Base-by-base conservation (phyloP, 2,113 vertebrate genomes). In the Puffinus mauretanicus region DNA sequence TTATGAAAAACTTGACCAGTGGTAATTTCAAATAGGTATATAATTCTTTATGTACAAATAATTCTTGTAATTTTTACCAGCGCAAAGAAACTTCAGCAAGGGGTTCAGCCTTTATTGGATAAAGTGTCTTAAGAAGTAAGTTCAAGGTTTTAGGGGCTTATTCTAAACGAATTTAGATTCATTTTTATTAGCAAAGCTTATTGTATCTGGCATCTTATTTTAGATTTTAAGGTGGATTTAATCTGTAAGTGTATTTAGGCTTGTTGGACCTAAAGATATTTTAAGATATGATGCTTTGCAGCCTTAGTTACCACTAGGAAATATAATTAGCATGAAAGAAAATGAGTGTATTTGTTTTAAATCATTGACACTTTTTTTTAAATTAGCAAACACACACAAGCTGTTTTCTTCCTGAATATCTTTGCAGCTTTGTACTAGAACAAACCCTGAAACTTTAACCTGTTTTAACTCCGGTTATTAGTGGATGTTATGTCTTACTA, bases 151-250 rank as follows among this genome's bases (percentile, higher is more conserved):
- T 80, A 96, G 17, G 78, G n/a, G 69, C 17, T 85, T 91, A 51
- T 57, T 94, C 70, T 82, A 38, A 64, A 83, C 79, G 12, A 85
- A 65, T 57, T 90, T 60, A 64, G 55, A 55, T 79, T 62, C 7
- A 47, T 76, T 82, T 90, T 85, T 88, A 67, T 82, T 80, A 85
- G 29, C 38, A 80, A 81, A 87, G 27, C 52, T 93, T 85, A 42
- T 66, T 89, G 36, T 51, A 49, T 93, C 58, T 94, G 64, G 40
- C 71, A 89, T 46, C 27, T 66, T 70, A 30, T 42, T 82, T 67
- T 93, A 42, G 46, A 64, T 76, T 96, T 93, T 87, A 75, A 60
- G 57, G 51, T 84, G 51, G 40, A 91, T 77, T 91, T 91, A 77
- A 70, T 61, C 21, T 81, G 12, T 73, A 60, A 60, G 5, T 70